phyloP scores from a whole-genome alignment of 2,888 invertebrate species.

The Melikaiella ostensackeni region DNA sequence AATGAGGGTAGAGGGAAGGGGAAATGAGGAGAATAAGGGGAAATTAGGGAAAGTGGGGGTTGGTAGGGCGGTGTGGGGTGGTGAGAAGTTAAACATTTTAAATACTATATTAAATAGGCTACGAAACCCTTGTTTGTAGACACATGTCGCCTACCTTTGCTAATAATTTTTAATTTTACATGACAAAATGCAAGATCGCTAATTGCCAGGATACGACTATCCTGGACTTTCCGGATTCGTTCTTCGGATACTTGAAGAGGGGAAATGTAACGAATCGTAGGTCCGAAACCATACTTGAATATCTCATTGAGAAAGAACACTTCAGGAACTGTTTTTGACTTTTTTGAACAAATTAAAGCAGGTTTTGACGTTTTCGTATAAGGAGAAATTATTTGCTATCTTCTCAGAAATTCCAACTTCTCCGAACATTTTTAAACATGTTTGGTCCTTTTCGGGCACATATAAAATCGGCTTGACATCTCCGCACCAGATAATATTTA shows the following conservation, averaged over 20 bases:
- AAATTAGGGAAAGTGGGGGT: too few species aligned
- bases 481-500: background rate
- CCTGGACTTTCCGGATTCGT: constrained; percentile 6
- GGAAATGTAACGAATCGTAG: background rate
- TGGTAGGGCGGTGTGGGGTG: too few species aligned
- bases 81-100: too few species aligned
- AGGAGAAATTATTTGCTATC: background rate
- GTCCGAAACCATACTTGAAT: background rate
- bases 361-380: background rate
- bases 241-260: background rate
- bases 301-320: too few species aligned
- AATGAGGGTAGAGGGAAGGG: too few species aligned
- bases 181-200: constrained; percentile 50
- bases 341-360: background rate
- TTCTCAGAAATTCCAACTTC: background rate
- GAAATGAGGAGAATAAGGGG: too few species aligned
- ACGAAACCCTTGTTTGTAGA: too few species aligned
- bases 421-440: background rate
- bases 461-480: background rate
- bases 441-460: background rate
- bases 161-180: too few species aligned
- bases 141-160: too few species aligned
- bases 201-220: constrained; percentile 46
- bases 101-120: too few species aligned
- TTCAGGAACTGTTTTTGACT: background rate